These are phyloP conservation scores for Brachycybe producta DNA, from an alignment of 2,888 invertebrate genomes.

Conservation along the genomic window DNA sequence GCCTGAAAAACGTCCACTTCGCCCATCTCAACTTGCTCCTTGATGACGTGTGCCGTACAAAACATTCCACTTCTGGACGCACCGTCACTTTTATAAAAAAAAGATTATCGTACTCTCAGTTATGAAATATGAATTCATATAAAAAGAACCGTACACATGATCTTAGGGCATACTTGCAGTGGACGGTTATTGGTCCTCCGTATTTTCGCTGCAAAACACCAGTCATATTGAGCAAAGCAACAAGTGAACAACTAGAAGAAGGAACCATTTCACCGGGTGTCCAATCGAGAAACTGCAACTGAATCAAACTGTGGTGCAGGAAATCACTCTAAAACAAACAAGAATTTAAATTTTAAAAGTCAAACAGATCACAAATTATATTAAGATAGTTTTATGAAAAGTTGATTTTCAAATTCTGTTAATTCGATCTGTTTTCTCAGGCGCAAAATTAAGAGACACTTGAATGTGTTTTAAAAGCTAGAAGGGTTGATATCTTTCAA, in stretches of 20 bases:
- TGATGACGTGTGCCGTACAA: conserved; percentile 96
- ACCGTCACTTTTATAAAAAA: conserved; percentile 57
- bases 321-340: conserved; percentile 13
- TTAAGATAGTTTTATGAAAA: not conserved
- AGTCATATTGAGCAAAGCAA: conserved; percentile 5
- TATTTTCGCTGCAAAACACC: conserved; percentile 10
- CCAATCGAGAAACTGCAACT: conserved; percentile 21
- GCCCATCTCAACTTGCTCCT: conserved; percentile 93
- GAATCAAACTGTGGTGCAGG: conserved; percentile 19
- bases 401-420: not conserved
- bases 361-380: not conserved
- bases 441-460: too few species aligned
- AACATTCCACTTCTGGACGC: conserved; percentile 90
- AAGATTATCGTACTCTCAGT: not conserved
- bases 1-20: conserved; percentile 98
- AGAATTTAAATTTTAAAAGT: not conserved
- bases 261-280: conserved; percentile 6
- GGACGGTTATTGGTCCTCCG: conserved; percentile 19
- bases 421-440: not conserved
- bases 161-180: conserved; percentile 22
- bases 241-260: not conserved
- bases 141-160: conserved; percentile 5
- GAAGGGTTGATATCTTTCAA: too few species aligned
- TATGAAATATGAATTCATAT: not conserved
- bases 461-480: too few species aligned